phyloP scores from a whole-genome alignment of 2,113 vertebrate genomes.

The Desmodus rotundus region DNA sequence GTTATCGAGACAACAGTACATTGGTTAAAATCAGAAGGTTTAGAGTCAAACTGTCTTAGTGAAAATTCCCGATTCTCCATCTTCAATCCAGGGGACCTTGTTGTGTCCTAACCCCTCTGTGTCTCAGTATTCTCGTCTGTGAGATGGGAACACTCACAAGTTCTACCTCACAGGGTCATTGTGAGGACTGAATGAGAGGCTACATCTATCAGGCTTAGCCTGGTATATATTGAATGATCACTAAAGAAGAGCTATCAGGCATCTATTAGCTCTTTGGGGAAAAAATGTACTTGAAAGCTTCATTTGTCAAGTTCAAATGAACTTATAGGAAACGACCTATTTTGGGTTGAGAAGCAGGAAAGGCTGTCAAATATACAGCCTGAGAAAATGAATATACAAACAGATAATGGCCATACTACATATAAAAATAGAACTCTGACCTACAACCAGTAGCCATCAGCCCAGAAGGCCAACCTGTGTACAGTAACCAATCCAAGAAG shows the following conservation, averaged over 20 bases:
- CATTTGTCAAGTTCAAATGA: neutral
- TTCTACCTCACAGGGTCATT: neutral
- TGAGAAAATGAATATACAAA: neutral
- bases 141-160: neutral
- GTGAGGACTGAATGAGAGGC: neutral
- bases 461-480: neutral
- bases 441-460: neutral
- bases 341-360: neutral
- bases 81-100: neutral
- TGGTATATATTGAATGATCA: neutral
- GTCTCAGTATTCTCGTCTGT: neutral
- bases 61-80: neutral
- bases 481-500: neutral
- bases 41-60: neutral
- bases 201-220: neutral
- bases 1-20: neutral
- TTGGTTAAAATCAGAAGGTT: neutral
- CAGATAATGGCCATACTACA: neutral
- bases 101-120: neutral
- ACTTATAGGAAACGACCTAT: neutral
- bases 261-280: neutral
- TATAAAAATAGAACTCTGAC: neutral
- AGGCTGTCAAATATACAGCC: neutral
- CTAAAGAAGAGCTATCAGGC: neutral
- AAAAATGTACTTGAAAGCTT: neutral